Evolutionary conservation across 2,113 vertebrate genomes (phyloP), one percentile per base, ranked within the genome.

Genomic region (Cinclus cinclus): DNA sequence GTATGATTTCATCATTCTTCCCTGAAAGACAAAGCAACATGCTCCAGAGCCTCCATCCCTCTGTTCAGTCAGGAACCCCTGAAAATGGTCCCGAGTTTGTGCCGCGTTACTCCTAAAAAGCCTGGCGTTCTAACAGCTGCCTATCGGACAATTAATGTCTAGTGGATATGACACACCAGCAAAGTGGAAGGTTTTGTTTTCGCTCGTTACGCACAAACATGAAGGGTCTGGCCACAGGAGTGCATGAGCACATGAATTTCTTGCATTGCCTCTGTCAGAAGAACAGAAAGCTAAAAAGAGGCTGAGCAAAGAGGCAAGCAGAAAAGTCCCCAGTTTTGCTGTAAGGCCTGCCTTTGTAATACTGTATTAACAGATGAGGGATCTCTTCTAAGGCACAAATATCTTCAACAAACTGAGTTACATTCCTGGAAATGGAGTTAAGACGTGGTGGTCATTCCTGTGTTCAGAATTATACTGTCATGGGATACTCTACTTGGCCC

Each of bases 11-110:
- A 0, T 11, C 19, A 0, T 94, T 23, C 35, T 87, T 18, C 11
- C 68, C 98, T 98, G 93, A 71, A 97, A 97, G 3, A 28, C 37
- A 95, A 96, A 93, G 71, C 27, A 56, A 23, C 21, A 35, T 25
- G 33, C 25, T 19, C 55, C 56, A 59, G 64, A 59, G 42, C 28
- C 35, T 70, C 21, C 25, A 24, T 77, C 50, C 53, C 3, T 53
- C 7, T 33, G 3, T 65, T 62, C 25, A 46, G 0, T 5, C 49
- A 85, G 14, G 41, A 83, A 13, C 3, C 13, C 5, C 30, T 64
- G 60, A 21, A 52, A 84, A 42, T 18, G 30, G 1, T 46, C 25
- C 33, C 69, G 13, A 24, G 5, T 55, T 37, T 84, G 31, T 83
- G 50, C 64, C 16, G 0, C 59, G 47, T 30, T 33, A 33, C 30